A percentile compares a stretch with the other conserved stretches of the same genome.
Evolutionary conservation across 2,113 vertebrate species (phyloP).

Genomic region (Smithornis capensis): DNA sequence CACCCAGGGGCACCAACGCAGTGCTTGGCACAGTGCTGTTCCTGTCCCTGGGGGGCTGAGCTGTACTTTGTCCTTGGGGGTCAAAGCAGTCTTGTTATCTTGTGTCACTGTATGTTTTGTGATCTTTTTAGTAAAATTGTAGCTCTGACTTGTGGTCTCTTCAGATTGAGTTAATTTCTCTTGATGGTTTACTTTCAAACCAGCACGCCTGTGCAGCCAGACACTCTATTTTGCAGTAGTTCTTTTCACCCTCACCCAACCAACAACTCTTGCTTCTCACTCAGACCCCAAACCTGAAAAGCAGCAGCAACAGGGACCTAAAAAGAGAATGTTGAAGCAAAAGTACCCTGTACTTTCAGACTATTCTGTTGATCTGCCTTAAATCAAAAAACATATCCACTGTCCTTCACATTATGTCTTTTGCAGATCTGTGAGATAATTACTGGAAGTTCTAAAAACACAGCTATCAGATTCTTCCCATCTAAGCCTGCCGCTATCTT

Average conservation of each 20-base stretch:
- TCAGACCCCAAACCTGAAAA: neutral
- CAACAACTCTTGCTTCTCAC: neutral
- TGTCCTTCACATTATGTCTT: neutral
- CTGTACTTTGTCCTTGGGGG: no score
- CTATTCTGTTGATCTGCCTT: neutral
- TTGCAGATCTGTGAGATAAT: neutral
- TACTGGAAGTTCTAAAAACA: neutral
- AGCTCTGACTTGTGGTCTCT: no score
- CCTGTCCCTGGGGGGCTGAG: no score
- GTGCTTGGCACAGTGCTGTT: no score
- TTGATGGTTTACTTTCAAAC: no score
- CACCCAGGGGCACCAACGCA: no score
- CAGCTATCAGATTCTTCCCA: neutral
- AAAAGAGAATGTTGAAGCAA: neutral
- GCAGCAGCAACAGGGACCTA: neutral
- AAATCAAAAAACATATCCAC: neutral
- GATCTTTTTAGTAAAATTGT: no score
- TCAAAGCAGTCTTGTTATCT: no score
- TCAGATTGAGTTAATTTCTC: no score
- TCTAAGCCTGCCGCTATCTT: neutral
- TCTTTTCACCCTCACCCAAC: neutral
- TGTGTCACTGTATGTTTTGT: no score
- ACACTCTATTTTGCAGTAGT: neutral
- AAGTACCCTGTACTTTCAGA: neutral
- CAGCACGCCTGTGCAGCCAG: neutral